phyloP scores from a whole-genome alignment of 2,113 vertebrate species.

The Sebastes schlegelii region DNA sequence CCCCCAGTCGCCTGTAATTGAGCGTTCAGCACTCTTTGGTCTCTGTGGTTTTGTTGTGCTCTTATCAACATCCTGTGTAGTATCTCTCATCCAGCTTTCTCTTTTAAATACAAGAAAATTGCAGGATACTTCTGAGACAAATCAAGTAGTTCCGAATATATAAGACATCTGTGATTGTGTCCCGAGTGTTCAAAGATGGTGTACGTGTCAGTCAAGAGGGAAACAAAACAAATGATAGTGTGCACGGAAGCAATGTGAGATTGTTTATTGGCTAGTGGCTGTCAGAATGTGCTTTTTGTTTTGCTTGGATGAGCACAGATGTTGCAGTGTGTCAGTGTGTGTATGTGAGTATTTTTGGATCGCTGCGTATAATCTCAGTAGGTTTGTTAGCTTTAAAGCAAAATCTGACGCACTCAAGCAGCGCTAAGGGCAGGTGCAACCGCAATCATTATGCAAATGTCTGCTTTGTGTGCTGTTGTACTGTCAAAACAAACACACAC shows the following conservation, averaged over 20 bases:
- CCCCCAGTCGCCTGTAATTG: constrained; percentile 38
- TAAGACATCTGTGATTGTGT: constrained; percentile 10
- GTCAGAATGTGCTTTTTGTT: constrained; percentile 12
- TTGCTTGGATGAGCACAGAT: not conserved
- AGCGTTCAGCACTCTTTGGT: constrained; percentile 22
- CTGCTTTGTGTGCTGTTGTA: constrained; percentile 59
- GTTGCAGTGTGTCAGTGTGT: not conserved
- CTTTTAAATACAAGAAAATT: constrained; percentile 29
- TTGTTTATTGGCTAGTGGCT: constrained; percentile 12
- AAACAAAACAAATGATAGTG: not conserved
- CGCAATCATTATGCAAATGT: constrained; percentile 77
- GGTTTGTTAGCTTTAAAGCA: constrained; percentile 39
- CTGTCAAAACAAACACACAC: constrained; percentile 67
- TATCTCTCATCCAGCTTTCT: not conserved
- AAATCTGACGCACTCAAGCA: constrained; percentile 52
- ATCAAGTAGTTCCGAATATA: constrained; percentile 22
- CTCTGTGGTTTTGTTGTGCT: constrained; percentile 23
- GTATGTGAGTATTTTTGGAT: constrained; percentile 39
- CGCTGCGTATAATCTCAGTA: constrained; percentile 31
- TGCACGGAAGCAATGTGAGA: not conserved
- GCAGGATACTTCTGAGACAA: constrained; percentile 25
- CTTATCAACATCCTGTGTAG: constrained; percentile 3
- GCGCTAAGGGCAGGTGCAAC: constrained; percentile 71
- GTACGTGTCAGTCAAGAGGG: constrained; percentile 14
- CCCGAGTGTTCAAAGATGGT: not conserved